A percentile compares a stretch with the other conserved stretches of the same genome.
phyloP scores from a whole-genome alignment of 2,888 invertebrate species.

The Xestobium rufovillosum region DNA sequence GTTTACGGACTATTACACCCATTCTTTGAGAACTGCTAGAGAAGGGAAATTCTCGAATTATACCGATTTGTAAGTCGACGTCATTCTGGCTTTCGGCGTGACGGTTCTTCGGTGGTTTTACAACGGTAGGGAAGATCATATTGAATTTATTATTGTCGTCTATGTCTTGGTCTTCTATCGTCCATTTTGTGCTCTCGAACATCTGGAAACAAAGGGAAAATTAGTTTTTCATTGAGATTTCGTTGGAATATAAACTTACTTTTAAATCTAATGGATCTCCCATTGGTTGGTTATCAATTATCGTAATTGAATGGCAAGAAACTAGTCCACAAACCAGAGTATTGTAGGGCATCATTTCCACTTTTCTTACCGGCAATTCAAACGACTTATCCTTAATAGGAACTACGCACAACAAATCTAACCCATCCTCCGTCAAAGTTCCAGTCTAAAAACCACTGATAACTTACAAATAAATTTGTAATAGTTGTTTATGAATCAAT shows the following conservation, averaged over 20 bases:
- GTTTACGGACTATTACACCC: conserved; percentile 75
- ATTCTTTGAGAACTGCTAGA: conserved; percentile 82
- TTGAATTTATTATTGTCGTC: conserved; percentile 81
- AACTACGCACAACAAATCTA: conserved; percentile 91
- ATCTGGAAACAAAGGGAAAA: conserved; percentile 50
- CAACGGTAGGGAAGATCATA: conserved; percentile 78
- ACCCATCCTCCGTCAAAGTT: conserved; percentile 90
- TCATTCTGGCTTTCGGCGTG: conserved; percentile 33
- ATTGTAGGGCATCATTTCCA: conserved; percentile 44
- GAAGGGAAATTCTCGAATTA: conserved; percentile 67
- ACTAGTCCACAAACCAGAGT: conserved; percentile 65
- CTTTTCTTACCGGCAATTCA: conserved; percentile 43
- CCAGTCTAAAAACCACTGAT: conserved; percentile 63
- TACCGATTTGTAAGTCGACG: conserved; percentile 62
- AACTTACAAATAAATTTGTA: background rate
- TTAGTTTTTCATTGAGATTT: conserved; percentile 2
- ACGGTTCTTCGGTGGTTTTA: conserved; percentile 51
- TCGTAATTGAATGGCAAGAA: conserved; percentile 86
- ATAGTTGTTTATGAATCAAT: background rate
- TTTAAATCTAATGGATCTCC: conserved; percentile 95
- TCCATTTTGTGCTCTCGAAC: conserved; percentile 94
- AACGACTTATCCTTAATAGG: conserved; percentile 49
- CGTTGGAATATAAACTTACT: conserved; percentile 38
- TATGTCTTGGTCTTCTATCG: conserved; percentile 77
- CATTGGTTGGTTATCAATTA: conserved; percentile 76